Conservation (phyloP, 2,113 vertebrate genomes). For the Eptesicus fuscus region DNA sequence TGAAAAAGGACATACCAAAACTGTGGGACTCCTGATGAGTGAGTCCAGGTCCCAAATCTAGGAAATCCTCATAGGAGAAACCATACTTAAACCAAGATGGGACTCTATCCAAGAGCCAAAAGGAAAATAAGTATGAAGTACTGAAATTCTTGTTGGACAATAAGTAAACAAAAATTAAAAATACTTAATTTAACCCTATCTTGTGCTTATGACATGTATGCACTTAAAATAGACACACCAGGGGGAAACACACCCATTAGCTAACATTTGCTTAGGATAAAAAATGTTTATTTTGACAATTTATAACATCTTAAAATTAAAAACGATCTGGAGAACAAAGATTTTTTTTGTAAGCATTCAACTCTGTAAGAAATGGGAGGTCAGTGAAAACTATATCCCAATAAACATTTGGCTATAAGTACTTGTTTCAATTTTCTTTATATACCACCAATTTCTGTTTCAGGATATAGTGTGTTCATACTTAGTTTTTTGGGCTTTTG, state of each 20-base stretch:
- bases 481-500: conserved; percentile 6
- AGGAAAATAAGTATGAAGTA: background rate
- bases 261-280: background rate
- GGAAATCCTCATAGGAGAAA: conserved; percentile 20
- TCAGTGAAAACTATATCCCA: conserved; percentile 18
- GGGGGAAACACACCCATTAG: background rate
- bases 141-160: conserved; percentile 19
- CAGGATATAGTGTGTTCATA: background rate
- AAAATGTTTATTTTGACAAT: conserved; percentile 60
- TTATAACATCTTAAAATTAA: conserved; percentile 47
- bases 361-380: conserved; percentile 20
- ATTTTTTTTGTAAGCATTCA: conserved; percentile 33
- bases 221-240: conserved; percentile 14
- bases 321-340: conserved; percentile 12
- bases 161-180: conserved; percentile 26
- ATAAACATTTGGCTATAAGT: conserved; percentile 7
- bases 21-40: background rate
- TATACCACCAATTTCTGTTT: conserved; percentile 26
- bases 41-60: conserved; percentile 14
- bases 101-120: conserved; percentile 57
- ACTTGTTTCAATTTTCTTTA: background rate
- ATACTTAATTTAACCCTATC: conserved; percentile 11
- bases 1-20: conserved; percentile 24
- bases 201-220: conserved; percentile 25
- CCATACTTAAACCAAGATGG: conserved; percentile 21